Percentiles rank a stretch among this genome's conserved stretches.
Conservation (phyloP, 2,888 invertebrate genomes). For the Tachina lurida region DNA sequence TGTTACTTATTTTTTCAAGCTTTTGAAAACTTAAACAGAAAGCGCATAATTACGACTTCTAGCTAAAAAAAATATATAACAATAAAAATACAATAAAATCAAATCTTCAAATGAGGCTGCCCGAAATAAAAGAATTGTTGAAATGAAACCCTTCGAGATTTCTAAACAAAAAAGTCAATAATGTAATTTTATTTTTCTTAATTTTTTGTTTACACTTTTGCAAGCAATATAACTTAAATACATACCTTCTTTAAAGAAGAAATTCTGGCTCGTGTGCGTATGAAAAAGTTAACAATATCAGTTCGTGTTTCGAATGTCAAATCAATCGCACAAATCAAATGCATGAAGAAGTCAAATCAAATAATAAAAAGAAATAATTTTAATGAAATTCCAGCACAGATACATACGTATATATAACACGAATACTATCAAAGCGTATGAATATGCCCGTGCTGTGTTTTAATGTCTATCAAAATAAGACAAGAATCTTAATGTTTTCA, state of each 20-base stretch:
- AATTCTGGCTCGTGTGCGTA: neutral
- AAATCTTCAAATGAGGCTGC: neutral
- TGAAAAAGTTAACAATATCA: constrained; percentile 2
- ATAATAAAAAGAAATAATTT: constrained; percentile 7
- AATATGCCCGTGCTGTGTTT: neutral
- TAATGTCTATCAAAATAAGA: neutral
- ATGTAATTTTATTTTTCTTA: neutral
- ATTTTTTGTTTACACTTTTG: neutral
- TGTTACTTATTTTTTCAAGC: neutral
- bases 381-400: constrained; percentile 31
- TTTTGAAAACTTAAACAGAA: neutral
- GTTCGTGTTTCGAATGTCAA: constrained; percentile 16
- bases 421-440: neutral
- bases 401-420: constrained; percentile 1
- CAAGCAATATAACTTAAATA: neutral
- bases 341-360: neutral
- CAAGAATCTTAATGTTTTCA: constrained; percentile 6
- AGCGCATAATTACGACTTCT: neutral
- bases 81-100: constrained; percentile 6
- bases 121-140: neutral
- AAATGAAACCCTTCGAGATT: neutral
- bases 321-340: constrained; percentile 33
- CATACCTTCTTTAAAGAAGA: neutral
- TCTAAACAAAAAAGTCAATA: neutral
- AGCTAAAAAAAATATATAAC: neutral